Evolutionary conservation across 2,113 vertebrate species (phyloP).

Genomic region (Syrrhaptes paradoxus): DNA sequence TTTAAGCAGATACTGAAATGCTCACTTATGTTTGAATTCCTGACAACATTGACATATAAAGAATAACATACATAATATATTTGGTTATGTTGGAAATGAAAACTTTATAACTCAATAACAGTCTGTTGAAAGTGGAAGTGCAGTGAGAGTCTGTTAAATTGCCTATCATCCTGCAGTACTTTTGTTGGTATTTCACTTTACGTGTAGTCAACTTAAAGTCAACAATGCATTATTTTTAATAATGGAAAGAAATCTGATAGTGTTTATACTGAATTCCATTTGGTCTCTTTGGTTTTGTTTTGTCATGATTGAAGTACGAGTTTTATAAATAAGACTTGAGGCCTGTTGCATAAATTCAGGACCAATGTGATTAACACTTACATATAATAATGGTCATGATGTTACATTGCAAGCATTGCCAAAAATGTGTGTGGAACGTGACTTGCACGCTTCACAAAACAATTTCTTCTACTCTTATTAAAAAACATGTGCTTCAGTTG

Average conservation of each 20-base stretch:
- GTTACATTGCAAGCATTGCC: background rate
- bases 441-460: background rate
- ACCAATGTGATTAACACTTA: background rate
- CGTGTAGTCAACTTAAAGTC: background rate
- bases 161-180: background rate
- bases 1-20: background rate
- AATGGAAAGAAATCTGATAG: background rate
- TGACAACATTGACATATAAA: background rate
- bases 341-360: background rate
- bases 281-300: background rate
- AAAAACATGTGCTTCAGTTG: background rate
- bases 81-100: background rate
- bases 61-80: background rate
- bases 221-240: background rate
- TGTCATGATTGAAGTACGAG: background rate
- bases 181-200: background rate
- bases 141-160: background rate
- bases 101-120: background rate
- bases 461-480: background rate
- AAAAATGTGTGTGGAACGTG: background rate
- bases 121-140: background rate
- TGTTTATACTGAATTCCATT: background rate
- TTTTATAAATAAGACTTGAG: background rate
- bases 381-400: background rate
- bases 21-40: background rate